Evolutionary conservation across 1,140 invertebrate genomes (phyloP).

Genomic region (Nephotettix cincticeps): DNA sequence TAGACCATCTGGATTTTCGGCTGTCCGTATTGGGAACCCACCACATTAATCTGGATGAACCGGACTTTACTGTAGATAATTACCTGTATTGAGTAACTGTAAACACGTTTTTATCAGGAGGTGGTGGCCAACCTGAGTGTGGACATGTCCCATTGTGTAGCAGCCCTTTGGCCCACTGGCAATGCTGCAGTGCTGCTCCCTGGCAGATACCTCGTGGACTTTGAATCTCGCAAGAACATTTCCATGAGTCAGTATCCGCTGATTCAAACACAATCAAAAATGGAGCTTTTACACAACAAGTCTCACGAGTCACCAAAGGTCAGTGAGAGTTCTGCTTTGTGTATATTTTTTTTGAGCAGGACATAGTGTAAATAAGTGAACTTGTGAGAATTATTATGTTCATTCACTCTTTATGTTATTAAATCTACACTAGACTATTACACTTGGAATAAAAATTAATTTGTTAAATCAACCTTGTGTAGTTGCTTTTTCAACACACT

Average conservation of each 20-base stretch:
- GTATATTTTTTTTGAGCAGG: no score
- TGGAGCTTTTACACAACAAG: conserved; percentile 74
- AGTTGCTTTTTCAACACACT: no score
- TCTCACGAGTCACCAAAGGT: conserved; percentile 71
- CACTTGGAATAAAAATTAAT: no score
- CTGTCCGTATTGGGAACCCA: no score
- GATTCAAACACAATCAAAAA: conserved; percentile 68
- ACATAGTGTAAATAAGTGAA: no score
- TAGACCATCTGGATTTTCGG: no score
- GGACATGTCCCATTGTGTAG: conserved; percentile 61
- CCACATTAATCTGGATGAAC: no score
- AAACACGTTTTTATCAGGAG: conserved; percentile 44
- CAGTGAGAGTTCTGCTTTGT: conserved; percentile 28
- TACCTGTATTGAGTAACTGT: neutral
- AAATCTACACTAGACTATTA: no score
- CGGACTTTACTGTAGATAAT: no score
- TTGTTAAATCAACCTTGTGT: no score
- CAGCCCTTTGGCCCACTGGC: conserved; percentile 57
- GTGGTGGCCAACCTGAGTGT: conserved; percentile 65
- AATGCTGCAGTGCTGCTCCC: conserved; percentile 52
- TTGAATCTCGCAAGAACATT: conserved; percentile 61
- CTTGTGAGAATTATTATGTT: no score
- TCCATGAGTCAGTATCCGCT: conserved; percentile 50
- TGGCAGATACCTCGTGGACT: conserved; percentile 67
- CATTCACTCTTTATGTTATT: no score